These are phyloP conservation scores for Dipodomys stephensi DNA, from an alignment of 2,113 vertebrate species.

Conservation along the genomic window DNA sequence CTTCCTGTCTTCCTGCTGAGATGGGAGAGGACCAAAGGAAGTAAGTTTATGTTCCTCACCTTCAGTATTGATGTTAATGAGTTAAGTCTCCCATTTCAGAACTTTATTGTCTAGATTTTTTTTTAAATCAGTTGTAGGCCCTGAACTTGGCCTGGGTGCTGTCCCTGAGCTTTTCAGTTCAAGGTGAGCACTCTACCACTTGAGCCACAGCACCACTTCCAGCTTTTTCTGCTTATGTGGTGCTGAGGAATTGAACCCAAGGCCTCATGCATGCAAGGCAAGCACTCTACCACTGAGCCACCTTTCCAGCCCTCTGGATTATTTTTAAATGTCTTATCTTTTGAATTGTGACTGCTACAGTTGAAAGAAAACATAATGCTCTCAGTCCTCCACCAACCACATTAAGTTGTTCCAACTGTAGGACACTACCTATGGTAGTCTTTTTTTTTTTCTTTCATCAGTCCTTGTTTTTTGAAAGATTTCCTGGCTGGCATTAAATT, in stretches of 20 bases:
- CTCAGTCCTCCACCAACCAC: neutral
- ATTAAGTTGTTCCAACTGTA: neutral
- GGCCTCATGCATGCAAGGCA: no score
- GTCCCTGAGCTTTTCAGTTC: no score
- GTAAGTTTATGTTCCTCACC: neutral
- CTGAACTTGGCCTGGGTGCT: no score
- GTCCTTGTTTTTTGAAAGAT: slow-evolving; percentile 7
- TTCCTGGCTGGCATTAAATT: neutral
- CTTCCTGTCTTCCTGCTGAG: neutral
- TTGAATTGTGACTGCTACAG: neutral
- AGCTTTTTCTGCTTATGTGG: no score
- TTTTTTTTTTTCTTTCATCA: no score
- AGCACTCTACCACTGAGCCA: no score
- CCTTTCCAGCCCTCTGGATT: no score
- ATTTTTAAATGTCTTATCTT: neutral
- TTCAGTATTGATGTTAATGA: neutral
- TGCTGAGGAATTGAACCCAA: no score
- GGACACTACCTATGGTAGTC: neutral
- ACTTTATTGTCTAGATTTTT: neutral
- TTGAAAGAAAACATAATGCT: neutral
- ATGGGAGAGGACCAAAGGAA: neutral
- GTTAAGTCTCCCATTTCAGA: neutral
- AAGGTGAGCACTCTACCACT: no score
- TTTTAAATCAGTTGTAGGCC: neutral
- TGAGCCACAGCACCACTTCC: no score